Conservation (phyloP, 1,140 invertebrate genomes). For the Scaptomyza pallida region DNA sequence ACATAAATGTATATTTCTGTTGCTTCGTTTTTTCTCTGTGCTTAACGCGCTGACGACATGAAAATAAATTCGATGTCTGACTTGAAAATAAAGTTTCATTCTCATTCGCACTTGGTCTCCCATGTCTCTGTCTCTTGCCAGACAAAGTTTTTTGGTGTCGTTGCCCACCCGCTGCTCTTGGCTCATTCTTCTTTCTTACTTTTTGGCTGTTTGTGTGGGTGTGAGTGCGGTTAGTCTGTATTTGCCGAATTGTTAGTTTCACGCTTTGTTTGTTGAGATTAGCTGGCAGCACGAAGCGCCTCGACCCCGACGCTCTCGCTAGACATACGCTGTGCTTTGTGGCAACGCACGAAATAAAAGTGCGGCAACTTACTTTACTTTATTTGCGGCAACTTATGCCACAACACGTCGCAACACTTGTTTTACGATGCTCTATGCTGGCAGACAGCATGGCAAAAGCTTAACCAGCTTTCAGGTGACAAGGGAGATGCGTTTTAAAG, state of each 20-base stretch:
- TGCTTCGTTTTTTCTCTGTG: slow-evolving; percentile 18
- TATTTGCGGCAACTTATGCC: slow-evolving; percentile 71
- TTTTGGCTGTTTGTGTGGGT: slow-evolving; percentile 18
- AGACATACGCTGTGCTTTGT: slow-evolving; percentile 35
- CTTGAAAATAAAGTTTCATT: slow-evolving; percentile 79
- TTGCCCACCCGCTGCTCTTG: neutral
- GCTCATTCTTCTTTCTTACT: slow-evolving; percentile 8
- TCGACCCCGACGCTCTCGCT: slow-evolving; percentile 13
- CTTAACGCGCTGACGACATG: slow-evolving; percentile 59
- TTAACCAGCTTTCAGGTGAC: neutral
- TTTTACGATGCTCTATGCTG: slow-evolving; percentile 35
- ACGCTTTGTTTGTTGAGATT: slow-evolving; percentile 82
- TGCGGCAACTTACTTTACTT: slow-evolving; percentile 66
- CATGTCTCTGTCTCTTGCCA: neutral
- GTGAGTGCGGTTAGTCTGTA: slow-evolving; percentile 72
- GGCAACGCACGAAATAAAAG: slow-evolving; percentile 66
- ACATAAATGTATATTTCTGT: slow-evolving; percentile 6
- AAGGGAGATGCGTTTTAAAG: neutral
- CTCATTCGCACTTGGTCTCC: neutral
- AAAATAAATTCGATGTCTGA: slow-evolving; percentile 79
- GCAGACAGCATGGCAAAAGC: neutral
- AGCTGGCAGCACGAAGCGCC: slow-evolving; percentile 57
- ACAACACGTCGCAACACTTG: slow-evolving; percentile 51
- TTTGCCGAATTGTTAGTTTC: slow-evolving; percentile 82
- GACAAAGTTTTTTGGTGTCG: slow-evolving; percentile 26